These are phyloP conservation scores for Aphis craccivora DNA, from an alignment of 1,140 invertebrate genomes.

Conservation along the genomic window DNA sequence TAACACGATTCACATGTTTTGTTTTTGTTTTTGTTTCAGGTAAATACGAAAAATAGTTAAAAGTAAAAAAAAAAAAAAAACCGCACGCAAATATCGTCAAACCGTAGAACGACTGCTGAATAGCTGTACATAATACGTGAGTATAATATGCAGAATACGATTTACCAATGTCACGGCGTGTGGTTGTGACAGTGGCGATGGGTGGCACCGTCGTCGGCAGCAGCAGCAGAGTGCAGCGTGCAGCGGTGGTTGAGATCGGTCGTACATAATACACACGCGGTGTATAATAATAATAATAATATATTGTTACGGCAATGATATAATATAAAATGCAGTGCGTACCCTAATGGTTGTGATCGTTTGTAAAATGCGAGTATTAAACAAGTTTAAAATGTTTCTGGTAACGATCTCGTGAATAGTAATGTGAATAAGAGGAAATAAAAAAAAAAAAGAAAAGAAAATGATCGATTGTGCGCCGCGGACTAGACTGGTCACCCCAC, in stretches of 20 bases:
- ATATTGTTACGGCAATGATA: background rate
- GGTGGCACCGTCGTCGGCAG: too few relatives aligned
- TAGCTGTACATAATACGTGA: background rate
- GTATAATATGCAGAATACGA: background rate
- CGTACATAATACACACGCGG: background rate
- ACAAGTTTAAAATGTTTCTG: slow-evolving; percentile 11
- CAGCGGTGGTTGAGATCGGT: too few relatives aligned
- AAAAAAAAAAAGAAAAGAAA: background rate
- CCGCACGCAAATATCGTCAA: background rate
- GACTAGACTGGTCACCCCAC: slow-evolving; percentile 37
- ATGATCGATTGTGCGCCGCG: slow-evolving; percentile 42
- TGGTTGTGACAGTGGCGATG: background rate
- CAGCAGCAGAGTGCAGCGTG: background rate
- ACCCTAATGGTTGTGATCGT: slow-evolving; percentile 19
- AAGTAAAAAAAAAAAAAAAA: background rate
- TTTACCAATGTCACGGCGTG: background rate
- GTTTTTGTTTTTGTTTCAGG: slow-evolving; percentile 34
- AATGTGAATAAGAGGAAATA: background rate
- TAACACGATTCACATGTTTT: background rate
- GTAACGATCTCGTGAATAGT: slow-evolving; percentile 40
- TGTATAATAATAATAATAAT: background rate
- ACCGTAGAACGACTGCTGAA: background rate
- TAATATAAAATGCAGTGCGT: background rate
- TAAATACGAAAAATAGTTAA: background rate
- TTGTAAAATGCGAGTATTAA: background rate